Percentiles rank a stretch among this genome's conserved stretches.
Conservation (phyloP, 2,113 vertebrate genomes). For the Anhinga rufa region DNA sequence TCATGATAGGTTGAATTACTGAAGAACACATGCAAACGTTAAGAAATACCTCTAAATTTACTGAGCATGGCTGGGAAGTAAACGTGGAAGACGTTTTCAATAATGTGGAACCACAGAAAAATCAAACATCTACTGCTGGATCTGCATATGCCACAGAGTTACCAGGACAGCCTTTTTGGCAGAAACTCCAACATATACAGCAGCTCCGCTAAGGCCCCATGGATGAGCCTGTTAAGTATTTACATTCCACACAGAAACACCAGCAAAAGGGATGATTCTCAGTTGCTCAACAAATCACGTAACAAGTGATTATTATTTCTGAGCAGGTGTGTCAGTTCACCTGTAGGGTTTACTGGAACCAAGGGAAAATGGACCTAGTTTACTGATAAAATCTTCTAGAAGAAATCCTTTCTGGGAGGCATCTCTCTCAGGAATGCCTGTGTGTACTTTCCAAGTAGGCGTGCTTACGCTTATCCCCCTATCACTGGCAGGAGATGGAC, state of each 20-base stretch:
- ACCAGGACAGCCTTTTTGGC: background rate
- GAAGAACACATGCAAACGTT: background rate
- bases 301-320: background rate
- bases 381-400: background rate
- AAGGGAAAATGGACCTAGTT: background rate
- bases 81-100: background rate
- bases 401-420: background rate
- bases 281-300: background rate
- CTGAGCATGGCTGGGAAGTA: background rate
- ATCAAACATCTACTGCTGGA: background rate
- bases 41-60: background rate
- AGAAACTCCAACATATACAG: background rate
- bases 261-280: background rate
- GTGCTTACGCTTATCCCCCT: background rate
- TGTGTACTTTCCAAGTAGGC: background rate
- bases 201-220: background rate
- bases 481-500: background rate
- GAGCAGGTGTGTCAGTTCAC: background rate
- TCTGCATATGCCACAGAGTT: background rate
- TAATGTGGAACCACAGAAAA: background rate
- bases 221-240: background rate
- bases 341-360: background rate
- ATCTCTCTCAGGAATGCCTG: background rate
- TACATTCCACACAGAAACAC: background rate
- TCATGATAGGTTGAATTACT: background rate